These are phyloP conservation scores for Ectobius pallidus DNA, from an alignment of 2,888 invertebrate species.

Conservation along the genomic window DNA sequence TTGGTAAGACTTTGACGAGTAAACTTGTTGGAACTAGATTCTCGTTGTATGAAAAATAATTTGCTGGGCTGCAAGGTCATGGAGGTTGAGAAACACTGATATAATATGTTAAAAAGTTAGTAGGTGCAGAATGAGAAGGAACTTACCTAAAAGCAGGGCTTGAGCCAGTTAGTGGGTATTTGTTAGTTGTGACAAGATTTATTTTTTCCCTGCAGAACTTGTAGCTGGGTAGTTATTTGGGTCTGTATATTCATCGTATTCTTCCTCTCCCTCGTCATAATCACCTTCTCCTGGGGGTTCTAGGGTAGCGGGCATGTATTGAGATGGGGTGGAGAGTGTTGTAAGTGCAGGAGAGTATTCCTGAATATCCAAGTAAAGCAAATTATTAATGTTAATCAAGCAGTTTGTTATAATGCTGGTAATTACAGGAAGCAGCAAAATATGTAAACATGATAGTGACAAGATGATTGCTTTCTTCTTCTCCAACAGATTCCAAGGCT, in stretches of 20 bases:
- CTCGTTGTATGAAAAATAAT: not conserved
- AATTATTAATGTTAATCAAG: constrained; percentile 17
- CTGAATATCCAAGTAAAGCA: constrained; percentile 24
- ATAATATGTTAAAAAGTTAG: not conserved
- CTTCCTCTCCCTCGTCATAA: constrained; percentile 63
- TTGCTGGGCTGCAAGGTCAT: not conserved
- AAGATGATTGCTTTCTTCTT: too few species aligned
- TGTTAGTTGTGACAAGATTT: constrained; percentile 31
- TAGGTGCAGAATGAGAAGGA: not conserved
- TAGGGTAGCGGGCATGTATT: constrained; percentile 61
- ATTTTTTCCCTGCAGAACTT: constrained; percentile 40
- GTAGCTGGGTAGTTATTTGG: constrained; percentile 45
- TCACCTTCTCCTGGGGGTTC: constrained; percentile 40
- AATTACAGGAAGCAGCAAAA: too few species aligned
- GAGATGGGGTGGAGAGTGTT: constrained; percentile 51
- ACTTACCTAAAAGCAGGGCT: constrained; percentile 31
- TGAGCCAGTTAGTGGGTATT: constrained; percentile 31
- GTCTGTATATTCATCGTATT: constrained; percentile 66
- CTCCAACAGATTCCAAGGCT: too few species aligned
- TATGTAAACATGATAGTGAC: too few species aligned
- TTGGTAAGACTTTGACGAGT: too few species aligned
- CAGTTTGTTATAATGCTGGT: constrained; percentile 11
- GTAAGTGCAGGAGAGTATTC: constrained; percentile 42
- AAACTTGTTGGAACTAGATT: too few species aligned
- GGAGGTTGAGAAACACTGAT: not conserved